phyloP scores from a whole-genome alignment of 1,140 invertebrate genomes.

The Berghia stephanieae region DNA sequence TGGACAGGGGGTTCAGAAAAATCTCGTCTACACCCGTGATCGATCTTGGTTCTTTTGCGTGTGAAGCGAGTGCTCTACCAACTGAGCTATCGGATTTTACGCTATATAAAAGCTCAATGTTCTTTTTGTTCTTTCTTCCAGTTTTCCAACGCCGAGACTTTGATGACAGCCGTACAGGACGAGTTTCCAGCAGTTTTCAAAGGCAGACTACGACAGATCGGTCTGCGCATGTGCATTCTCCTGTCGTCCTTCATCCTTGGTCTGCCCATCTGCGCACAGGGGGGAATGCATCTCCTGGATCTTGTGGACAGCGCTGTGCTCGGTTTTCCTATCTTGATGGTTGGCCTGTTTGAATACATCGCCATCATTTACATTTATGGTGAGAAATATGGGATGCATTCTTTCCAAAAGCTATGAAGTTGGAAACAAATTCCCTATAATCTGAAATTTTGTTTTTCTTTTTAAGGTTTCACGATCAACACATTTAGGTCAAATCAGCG shows the following conservation, averaged over 20 bases:
- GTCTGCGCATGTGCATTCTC: neutral
- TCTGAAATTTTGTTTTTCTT: too few species aligned
- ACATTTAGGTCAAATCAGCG: too few species aligned
- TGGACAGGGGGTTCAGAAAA: too few species aligned
- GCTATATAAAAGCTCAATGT: too few species aligned
- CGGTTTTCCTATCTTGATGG: slow-evolving; percentile 83
- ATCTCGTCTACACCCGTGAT: too few species aligned
- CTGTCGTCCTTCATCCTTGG: slow-evolving; percentile 12
- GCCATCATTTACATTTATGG: slow-evolving; percentile 81
- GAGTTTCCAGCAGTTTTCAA: slow-evolving; percentile 6
- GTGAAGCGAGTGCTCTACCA: too few species aligned
- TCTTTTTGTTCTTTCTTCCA: neutral
- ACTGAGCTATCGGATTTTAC: too few species aligned
- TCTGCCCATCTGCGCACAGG: slow-evolving; percentile 38
- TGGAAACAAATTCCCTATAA: too few species aligned
- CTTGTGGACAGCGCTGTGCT: slow-evolving; percentile 86
- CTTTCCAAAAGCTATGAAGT: neutral
- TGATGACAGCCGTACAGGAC: slow-evolving; percentile 19
- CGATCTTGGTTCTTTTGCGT: too few species aligned
- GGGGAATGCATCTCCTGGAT: slow-evolving; percentile 84
- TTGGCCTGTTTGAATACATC: slow-evolving; percentile 77
- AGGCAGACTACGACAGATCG: neutral
- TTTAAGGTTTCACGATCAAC: too few species aligned
- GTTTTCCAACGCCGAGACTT: slow-evolving; percentile 28
- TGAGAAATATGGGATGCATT: too few species aligned